Percentiles rank a stretch among this genome's conserved stretches.
phyloP scores from a whole-genome alignment of 2,888 invertebrate species.

The Acrocyrtus sp. region DNA sequence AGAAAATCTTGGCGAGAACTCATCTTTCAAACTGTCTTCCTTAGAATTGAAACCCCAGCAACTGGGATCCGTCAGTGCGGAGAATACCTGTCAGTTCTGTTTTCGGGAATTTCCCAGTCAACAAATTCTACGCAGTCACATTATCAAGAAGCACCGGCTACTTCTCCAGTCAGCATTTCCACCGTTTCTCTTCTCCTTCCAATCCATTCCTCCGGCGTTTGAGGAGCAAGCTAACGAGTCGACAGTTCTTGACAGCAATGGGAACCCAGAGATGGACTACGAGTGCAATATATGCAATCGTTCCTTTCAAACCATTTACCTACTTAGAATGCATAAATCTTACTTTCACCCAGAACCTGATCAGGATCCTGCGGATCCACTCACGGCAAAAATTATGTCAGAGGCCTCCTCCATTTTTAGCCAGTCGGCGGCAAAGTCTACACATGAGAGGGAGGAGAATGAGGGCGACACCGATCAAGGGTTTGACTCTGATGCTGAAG shows the following conservation, averaged over 20 bases:
- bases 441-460: conserved; percentile 47
- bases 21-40: conserved; percentile 57
- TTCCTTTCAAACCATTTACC: conserved; percentile 66
- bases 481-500: conserved; percentile 38
- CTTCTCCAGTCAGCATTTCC: conserved; percentile 58
- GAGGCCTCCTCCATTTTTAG: conserved; percentile 33
- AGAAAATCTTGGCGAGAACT: conserved; percentile 46
- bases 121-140: conserved; percentile 55
- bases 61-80: conserved; percentile 45
- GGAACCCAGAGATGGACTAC: conserved; percentile 63
- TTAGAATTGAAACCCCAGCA: conserved; percentile 48
- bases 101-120: conserved; percentile 60
- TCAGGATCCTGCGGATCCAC: conserved; percentile 50
- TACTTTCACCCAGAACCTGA: conserved; percentile 66
- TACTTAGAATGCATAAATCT: conserved; percentile 67
- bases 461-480: conserved; percentile 48
- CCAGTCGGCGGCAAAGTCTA: conserved; percentile 67
- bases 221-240: conserved; percentile 39
- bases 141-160: conserved; percentile 59
- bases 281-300: conserved; percentile 66
- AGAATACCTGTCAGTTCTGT: conserved; percentile 62
- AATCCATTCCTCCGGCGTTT: conserved; percentile 42
- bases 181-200: conserved; percentile 60
- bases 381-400: conserved; percentile 36
- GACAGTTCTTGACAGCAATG: conserved; percentile 53